Evolutionary conservation across 1,140 invertebrate genomes (phyloP).

Genomic region (Drosophila sp.): DNA sequence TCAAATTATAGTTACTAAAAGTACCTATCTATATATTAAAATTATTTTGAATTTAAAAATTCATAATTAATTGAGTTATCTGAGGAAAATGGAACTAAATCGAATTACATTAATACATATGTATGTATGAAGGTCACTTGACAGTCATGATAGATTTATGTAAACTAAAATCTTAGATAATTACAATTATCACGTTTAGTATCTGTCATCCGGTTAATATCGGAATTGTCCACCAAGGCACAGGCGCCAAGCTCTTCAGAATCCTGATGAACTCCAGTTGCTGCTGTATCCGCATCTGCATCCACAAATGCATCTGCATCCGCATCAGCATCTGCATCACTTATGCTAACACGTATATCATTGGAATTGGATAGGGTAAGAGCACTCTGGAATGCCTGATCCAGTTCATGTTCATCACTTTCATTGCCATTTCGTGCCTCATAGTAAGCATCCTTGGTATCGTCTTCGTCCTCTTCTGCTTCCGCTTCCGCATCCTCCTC

Average conservation of each 20-base stretch:
- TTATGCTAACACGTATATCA: slow-evolving; percentile 64
- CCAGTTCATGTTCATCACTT: slow-evolving; percentile 71
- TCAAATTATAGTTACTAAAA: no score
- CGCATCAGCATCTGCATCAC: slow-evolving; percentile 50
- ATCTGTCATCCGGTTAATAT: not conserved
- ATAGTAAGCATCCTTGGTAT: slow-evolving; percentile 63
- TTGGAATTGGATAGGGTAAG: slow-evolving; percentile 60
- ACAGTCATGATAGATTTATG: not conserved
- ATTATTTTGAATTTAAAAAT: no score
- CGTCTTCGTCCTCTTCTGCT: slow-evolving; percentile 59
- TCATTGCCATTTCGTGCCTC: slow-evolving; percentile 67
- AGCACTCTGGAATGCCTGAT: slow-evolving; percentile 67
- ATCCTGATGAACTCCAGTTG: not conserved
- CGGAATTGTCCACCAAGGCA: not conserved
- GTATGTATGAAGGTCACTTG: not conserved
- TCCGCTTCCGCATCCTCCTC: slow-evolving; percentile 37
- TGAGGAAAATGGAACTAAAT: not conserved
- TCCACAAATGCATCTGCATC: not conserved
- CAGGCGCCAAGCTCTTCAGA: slow-evolving; percentile 19
- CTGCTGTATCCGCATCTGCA: not conserved
- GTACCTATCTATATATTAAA: no score
- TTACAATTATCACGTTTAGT: slow-evolving; percentile 34
- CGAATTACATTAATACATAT: not conserved
- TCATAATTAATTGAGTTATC: no score
- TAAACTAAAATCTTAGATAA: not conserved